Conservation (phyloP, 2,888 invertebrate species). For the Ophion slaviceki region DNA sequence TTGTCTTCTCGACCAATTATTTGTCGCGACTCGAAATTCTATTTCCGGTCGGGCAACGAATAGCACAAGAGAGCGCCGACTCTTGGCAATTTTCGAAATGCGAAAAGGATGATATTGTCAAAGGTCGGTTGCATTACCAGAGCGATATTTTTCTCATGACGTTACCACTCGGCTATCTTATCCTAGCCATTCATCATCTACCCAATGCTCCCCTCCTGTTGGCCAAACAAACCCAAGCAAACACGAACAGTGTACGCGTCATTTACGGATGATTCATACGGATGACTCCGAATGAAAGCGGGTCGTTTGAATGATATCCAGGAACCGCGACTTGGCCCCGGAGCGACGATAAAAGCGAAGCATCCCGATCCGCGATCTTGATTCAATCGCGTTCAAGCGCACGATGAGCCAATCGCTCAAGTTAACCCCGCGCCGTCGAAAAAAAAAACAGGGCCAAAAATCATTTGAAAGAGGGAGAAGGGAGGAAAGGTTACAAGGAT, state of each 20-base stretch:
- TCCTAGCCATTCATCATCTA: background rate
- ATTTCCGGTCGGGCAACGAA: conserved; percentile 64
- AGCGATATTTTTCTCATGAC: background rate
- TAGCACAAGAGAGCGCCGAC: conserved; percentile 51
- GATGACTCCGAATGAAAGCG: background rate
- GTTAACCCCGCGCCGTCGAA: background rate
- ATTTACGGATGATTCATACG: background rate
- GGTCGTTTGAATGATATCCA: background rate
- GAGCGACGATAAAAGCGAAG: background rate
- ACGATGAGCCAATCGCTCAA: conserved; percentile 3
- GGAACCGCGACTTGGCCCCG: background rate
- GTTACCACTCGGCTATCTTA: background rate
- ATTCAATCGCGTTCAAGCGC: conserved; percentile 2
- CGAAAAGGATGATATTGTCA: conserved; percentile 63
- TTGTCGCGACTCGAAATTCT: conserved; percentile 43
- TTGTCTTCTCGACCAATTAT: conserved; percentile 20
- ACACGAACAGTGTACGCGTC: too few species aligned
- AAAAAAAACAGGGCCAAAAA: background rate
- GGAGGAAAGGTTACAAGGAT: conserved; percentile 14
- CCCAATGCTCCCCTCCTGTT: background rate
- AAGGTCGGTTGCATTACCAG: conserved; percentile 68
- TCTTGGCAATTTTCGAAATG: conserved; percentile 30
- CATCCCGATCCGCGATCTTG: background rate
- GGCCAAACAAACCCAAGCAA: background rate
- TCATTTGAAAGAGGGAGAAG: background rate